Base-by-base conservation (phyloP, 2,888 invertebrate genomes). In the Caenorhabditis angaria region DNA sequence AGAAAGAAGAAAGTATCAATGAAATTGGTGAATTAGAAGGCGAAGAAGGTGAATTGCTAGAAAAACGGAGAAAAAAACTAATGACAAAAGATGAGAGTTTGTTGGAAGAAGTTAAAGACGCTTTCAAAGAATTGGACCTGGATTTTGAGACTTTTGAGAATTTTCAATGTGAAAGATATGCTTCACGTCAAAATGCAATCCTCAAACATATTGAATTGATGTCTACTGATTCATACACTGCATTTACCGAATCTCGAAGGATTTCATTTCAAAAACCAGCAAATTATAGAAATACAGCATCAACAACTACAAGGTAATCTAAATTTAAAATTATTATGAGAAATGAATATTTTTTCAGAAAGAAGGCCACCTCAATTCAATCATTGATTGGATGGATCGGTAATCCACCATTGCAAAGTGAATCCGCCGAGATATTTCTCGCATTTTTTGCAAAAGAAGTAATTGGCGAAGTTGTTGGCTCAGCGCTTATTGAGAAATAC, bases 391-490 rank as follows among this genome's bases (percentile, higher is more conserved):
- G 12, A 18, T 50, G 50, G 50, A 20, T 50, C 6, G 50, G 50
- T 2, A 50, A 50, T 50, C 50, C 50, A 2, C 50, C 50, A 22
- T 8, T 50, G 12, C 4, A 20, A 4, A 22, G 50, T 22, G 50
- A 50, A 50, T 12, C 50, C 22, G 50, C 50, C 24, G 50, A 50
- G 12, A 22, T 50, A 4, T 50, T 50, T 22, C 22, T 50, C 50
- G 50, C 50, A 50, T 50, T 50, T 50, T 24, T 50, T 4, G 50
- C 50, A 6, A 50, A 50, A 24, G 50, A 50, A 12, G 50, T 50
- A 3, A 50, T 50, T 50, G 22, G 50, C 20, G 50, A 50, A 50
- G 22, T 50, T 3, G 50, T 50, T 3, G 22, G 22, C 6, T 4
- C 6, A 2, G 50, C 50, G 12, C 6, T 50, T 1, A 22, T 50